Conservation (phyloP, 2,888 invertebrate genomes). For the Meandrusa payeni region DNA sequence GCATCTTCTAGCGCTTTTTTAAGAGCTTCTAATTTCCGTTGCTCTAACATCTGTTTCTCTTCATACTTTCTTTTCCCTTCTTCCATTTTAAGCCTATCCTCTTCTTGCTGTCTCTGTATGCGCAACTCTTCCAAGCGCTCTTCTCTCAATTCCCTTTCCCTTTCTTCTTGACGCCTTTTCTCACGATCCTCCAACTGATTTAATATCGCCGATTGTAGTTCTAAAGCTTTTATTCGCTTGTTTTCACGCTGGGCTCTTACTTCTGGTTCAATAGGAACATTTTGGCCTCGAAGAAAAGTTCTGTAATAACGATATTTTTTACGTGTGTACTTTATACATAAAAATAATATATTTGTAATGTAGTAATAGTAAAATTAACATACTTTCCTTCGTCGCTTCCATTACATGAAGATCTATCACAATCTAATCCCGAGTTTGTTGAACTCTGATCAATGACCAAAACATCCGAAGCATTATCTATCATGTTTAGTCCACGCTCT, state of each 20-base stretch:
- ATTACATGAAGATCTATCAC: conserved; percentile 67
- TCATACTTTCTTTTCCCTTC: conserved; percentile 84
- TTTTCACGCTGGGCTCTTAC: conserved; percentile 90
- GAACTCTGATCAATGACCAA: conserved; percentile 80
- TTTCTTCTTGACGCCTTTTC: conserved; percentile 86
- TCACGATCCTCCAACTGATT: conserved; percentile 93
- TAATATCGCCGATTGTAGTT: conserved; percentile 92
- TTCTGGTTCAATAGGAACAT: conserved; percentile 89
- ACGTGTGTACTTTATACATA: too few relatives aligned
- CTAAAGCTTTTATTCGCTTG: conserved; percentile 90
- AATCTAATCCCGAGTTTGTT: conserved; percentile 65
- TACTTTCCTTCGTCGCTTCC: conserved; percentile 75
- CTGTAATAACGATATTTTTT: conserved; percentile 44
- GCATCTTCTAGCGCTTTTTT: conserved; percentile 90
- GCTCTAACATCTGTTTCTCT: conserved; percentile 86
- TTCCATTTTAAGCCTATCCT: conserved; percentile 85
- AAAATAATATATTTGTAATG: too few relatives aligned
- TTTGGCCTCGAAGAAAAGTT: conserved; percentile 91
- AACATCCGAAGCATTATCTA: conserved; percentile 75
- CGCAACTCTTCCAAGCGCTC: conserved; percentile 91
- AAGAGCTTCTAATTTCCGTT: conserved; percentile 87
- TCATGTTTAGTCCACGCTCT: conserved; percentile 78
- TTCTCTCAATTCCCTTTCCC: conserved; percentile 86
- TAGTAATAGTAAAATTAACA: too few relatives aligned
- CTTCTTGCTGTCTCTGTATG: conserved; percentile 86